These are phyloP conservation scores for Scaptodrosophila latifasciaeformis DNA, from an alignment of 2,888 invertebrate species.

Conservation along the genomic window DNA sequence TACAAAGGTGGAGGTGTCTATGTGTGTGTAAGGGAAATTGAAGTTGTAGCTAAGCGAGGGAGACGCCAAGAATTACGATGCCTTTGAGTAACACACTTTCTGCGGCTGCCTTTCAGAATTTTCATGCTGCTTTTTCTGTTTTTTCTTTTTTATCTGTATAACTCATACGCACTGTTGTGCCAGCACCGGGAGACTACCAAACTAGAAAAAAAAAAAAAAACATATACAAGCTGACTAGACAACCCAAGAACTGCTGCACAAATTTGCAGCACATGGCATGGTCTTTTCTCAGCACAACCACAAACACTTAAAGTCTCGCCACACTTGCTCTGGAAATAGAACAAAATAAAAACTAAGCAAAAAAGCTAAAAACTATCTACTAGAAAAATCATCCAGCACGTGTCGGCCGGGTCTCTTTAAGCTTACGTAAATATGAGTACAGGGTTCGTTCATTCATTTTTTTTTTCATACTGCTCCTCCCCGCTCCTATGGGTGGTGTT, in stretches of 20 bases:
- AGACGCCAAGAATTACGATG: constrained; percentile 36
- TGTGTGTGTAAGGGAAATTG: constrained; percentile 15
- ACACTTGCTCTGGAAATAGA: too few relatives aligned
- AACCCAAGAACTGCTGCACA: constrained; percentile 29
- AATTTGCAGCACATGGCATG: constrained; percentile 33
- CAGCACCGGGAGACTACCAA: too few relatives aligned
- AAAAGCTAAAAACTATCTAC: too few relatives aligned
- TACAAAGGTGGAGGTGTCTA: too few relatives aligned
- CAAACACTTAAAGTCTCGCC: too few relatives aligned
- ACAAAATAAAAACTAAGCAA: too few relatives aligned
- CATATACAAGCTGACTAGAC: constrained; percentile 16
- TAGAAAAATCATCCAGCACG: constrained; percentile 3
- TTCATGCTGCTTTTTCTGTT: constrained; percentile 15
- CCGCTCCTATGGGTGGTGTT: neutral
- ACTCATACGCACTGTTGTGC: constrained; percentile 51
- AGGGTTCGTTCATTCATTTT: constrained; percentile 7
- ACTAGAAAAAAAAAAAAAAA: too few relatives aligned
- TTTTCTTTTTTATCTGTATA: constrained; percentile 49
- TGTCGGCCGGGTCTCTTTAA: constrained; percentile 31
- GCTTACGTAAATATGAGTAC: constrained; percentile 31
- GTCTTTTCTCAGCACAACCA: constrained; percentile 7
- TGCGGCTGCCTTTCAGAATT: constrained; percentile 15
- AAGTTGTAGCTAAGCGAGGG: constrained; percentile 9
- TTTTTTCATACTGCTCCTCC: too few relatives aligned
- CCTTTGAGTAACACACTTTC: constrained; percentile 45